Evolutionary conservation across 1,140 invertebrate species (phyloP), one percentile per base, ranked within the genome.

Genomic region (Acromyrmex echinatior): DNA sequence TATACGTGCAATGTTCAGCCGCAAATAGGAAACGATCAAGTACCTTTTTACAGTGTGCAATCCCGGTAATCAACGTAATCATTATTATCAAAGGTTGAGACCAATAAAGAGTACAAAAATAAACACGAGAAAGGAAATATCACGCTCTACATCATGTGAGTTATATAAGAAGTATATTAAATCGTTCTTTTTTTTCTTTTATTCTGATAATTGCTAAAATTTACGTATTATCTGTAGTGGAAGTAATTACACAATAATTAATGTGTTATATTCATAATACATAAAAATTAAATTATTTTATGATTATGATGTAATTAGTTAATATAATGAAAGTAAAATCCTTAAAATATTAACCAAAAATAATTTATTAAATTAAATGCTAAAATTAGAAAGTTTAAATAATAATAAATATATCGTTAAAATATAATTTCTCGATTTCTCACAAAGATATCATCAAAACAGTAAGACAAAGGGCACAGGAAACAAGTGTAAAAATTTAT

Each of bases 211-310:
- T n/a, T 6, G 18, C 18, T 21, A 58, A 39, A 39, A 39, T 56
- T 56, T 56, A 18, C 16, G 35, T 56, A 9, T 21, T 21, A 9
- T 45, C 16, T 45, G 35, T 60, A 86, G 60, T 87, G 60, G 21
- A 66, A 79, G 74, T 89, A 87, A 84, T 89, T 90, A 71, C 31
- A 74, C 31, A 31, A 78, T 84, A 87, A 87, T 63, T 88, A 86
- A 58, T 16, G 18, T 73, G 51, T 45, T 31, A 25, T 31, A 25
- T 74, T 71, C 12, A 66, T 88, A 86, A 88, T 89, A 60, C 88
- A 58, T 74, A 86, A 60, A 65, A 77, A 90, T 58, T 73, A 78
- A 89, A 16, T 18, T 18, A 28, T 6, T 16, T 18, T 14, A 21
- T 21, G 21, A 79, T 66, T 68, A 56, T 35, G 9, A 70, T 28